Evolutionary conservation across 2,888 invertebrate species (phyloP).

Genomic region (Hypomecis atomaria): DNA sequence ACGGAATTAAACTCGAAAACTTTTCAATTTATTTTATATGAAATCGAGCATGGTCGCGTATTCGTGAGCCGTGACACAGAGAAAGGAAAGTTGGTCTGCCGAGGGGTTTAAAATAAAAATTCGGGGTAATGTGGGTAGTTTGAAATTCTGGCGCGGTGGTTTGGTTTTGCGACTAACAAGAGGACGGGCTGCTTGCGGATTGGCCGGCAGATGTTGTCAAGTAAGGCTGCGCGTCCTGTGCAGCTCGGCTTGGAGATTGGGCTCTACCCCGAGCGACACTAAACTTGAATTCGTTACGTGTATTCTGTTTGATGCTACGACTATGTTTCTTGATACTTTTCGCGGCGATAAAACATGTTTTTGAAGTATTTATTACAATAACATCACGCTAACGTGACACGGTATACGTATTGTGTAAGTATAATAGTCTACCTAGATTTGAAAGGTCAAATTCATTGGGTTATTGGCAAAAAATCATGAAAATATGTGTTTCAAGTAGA

Average conservation of each 20-base stretch:
- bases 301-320: conserved; percentile 60
- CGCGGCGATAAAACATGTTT: too few relatives aligned
- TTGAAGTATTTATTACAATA: too few relatives aligned
- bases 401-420: too few relatives aligned
- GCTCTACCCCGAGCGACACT: conserved; percentile 62
- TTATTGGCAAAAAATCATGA: too few relatives aligned
- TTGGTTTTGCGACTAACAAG: conserved; percentile 36
- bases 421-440: too few relatives aligned
- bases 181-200: conserved; percentile 39
- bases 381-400: too few relatives aligned
- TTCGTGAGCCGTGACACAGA: conserved; percentile 54
- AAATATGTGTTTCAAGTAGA: too few relatives aligned
- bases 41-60: conserved; percentile 68
- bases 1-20: conserved; percentile 79
- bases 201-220: conserved; percentile 52
- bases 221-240: conserved; percentile 41
- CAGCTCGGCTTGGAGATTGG: conserved; percentile 53
- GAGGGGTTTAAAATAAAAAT: conserved; percentile 39
- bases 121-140: conserved; percentile 19
- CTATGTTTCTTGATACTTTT: conserved; percentile 49
- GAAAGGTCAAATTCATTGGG: too few relatives aligned
- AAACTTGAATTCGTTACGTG: conserved; percentile 80
- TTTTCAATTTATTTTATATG: conserved; percentile 80
- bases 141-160: conserved; percentile 11
- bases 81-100: conserved; percentile 51